A percentile compares a stretch with the other conserved stretches of the same genome.
Evolutionary conservation across 2,888 invertebrate species (phyloP).

Genomic region (Allophyes oxyacanthae): DNA sequence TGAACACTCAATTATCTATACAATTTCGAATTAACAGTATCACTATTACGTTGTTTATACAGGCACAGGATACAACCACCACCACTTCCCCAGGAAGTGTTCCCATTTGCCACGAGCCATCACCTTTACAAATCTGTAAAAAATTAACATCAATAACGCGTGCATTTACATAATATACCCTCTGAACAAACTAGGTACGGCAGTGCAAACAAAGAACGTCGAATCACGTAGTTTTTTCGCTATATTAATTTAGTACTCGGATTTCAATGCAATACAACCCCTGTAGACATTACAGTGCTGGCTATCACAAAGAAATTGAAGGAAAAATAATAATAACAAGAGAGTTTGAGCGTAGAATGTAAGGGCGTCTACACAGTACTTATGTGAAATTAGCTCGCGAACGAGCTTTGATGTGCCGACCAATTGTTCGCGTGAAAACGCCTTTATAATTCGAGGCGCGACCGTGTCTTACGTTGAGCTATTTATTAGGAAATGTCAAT

Average conservation of each 20-base stretch:
- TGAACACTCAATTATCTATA: neutral
- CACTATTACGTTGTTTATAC: conserved; percentile 44
- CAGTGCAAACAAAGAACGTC: conserved; percentile 78
- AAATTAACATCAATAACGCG: conserved; percentile 75
- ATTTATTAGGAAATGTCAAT: conserved; percentile 53
- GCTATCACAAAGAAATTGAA: conserved; percentile 83
- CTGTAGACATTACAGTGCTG: conserved; percentile 73
- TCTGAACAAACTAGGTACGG: conserved; percentile 81
- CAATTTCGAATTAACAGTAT: conserved; percentile 22
- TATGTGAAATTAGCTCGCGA: conserved; percentile 87
- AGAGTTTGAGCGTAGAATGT: conserved; percentile 63
- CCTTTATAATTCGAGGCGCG: conserved; percentile 81
- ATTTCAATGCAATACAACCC: conserved; percentile 78
- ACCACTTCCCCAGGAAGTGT: conserved; percentile 67
- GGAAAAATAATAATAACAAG: conserved; percentile 83
- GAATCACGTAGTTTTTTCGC: conserved; percentile 82
- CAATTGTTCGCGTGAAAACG: conserved; percentile 82
- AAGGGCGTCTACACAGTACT: conserved; percentile 85
- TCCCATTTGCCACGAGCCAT: conserved; percentile 85
- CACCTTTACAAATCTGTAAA: conserved; percentile 76
- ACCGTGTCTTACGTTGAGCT: conserved; percentile 56
- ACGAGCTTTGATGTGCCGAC: conserved; percentile 84
- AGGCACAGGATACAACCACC: conserved; percentile 56
- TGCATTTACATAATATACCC: conserved; percentile 87
- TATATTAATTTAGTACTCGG: conserved; percentile 87